Percentiles rank a stretch among this genome's conserved stretches.
phyloP scores from a whole-genome alignment of 2,113 vertebrate species.

The Procavia capensis region DNA sequence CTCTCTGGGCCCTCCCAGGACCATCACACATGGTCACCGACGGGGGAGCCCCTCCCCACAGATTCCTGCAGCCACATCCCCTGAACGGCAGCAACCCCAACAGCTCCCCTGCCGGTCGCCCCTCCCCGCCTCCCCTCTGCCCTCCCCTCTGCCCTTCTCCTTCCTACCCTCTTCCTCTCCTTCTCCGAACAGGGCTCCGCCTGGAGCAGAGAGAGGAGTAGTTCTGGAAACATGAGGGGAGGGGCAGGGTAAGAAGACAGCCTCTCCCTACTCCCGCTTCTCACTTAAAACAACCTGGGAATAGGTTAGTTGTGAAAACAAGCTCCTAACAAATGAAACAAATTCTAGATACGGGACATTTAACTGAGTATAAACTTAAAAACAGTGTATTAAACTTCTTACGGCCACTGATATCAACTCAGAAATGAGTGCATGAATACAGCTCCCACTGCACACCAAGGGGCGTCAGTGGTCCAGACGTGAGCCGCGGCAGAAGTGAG shows the following conservation, averaged over 20 bases:
- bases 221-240: neutral
- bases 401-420: neutral
- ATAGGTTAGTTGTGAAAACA: neutral
- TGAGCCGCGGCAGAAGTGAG: conserved; percentile 80
- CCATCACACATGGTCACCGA: rapidly evolving
- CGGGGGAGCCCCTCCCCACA: too few relatives aligned
- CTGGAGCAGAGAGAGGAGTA: neutral
- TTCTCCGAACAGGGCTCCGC: neutral
- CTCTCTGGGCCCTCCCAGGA: neutral
- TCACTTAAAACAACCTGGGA: neutral
- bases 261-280: neutral
- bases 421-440: neutral
- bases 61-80: rapidly evolving
- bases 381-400: neutral
- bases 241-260: neutral
- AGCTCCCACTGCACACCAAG: neutral
- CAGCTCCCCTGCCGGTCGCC: neutral
- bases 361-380: neutral
- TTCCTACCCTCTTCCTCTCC: too few relatives aligned
- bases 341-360: neutral
- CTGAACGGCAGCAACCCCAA: neutral
- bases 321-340: neutral
- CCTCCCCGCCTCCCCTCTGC: neutral
- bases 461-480: conserved; percentile 68
- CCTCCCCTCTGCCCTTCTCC: neutral